Evolutionary conservation across 1,140 invertebrate genomes (phyloP).

Genomic region (Psix sp.): DNA sequence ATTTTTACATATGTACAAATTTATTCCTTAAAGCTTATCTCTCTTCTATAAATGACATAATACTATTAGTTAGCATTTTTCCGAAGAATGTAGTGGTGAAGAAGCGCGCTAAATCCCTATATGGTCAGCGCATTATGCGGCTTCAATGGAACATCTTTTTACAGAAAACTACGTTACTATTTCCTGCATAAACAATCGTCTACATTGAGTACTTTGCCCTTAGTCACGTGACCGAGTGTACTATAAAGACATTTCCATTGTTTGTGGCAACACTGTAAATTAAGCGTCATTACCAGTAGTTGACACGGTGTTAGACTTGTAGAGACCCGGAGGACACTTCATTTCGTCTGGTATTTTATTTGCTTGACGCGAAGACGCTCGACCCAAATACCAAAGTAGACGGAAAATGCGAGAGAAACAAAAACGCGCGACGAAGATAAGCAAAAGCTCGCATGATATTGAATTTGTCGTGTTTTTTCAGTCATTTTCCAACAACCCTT

Average conservation of each 20-base stretch:
- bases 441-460: slow-evolving; percentile 20
- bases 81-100: slow-evolving; percentile 1
- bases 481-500: too few species aligned
- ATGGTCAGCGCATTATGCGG: slow-evolving; percentile 10
- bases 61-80: slow-evolving; percentile 19
- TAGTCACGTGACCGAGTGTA: too few species aligned
- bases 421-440: slow-evolving; percentile 22
- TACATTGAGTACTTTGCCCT: too few species aligned
- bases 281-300: slow-evolving; percentile 35
- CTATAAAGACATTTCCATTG: slow-evolving; percentile 8
- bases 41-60: slow-evolving; percentile 13
- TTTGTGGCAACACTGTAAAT: slow-evolving; percentile 25
- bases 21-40: too few species aligned
- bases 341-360: slow-evolving; percentile 52
- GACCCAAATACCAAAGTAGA: slow-evolving; percentile 49
- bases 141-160: slow-evolving; percentile 27
- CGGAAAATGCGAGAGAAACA: slow-evolving; percentile 15
- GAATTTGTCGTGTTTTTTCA: neutral
- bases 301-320: slow-evolving; percentile 35
- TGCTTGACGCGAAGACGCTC: slow-evolving; percentile 35
- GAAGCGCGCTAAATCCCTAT: slow-evolving; percentile 8
- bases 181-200: too few species aligned
- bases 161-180: too few species aligned
- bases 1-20: too few species aligned
- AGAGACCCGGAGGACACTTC: slow-evolving; percentile 17